These are phyloP conservation scores for Rhagologus leucostigma DNA, from an alignment of 2,113 vertebrate species.

Conservation along the genomic window DNA sequence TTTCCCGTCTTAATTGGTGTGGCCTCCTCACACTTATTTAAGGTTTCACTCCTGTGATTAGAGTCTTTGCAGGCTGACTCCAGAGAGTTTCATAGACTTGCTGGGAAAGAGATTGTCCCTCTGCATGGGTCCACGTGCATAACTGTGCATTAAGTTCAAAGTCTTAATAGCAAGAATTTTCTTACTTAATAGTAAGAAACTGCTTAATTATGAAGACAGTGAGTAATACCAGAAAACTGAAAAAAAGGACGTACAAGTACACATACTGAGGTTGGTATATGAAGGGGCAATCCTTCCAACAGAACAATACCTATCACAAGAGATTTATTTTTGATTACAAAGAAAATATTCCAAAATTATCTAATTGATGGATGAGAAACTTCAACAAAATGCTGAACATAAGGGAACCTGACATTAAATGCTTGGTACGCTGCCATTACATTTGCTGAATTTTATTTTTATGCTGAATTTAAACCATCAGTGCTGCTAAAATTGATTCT, in stretches of 20 bases:
- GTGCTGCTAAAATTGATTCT: constrained; percentile 57
- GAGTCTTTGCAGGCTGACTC: neutral
- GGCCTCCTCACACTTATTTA: constrained; percentile 38
- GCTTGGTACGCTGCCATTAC: constrained; percentile 64
- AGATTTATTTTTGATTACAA: constrained; percentile 51
- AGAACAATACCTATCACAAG: neutral
- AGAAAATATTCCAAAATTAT: constrained; percentile 53
- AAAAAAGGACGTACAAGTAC: neutral
- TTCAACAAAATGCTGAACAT: constrained; percentile 58
- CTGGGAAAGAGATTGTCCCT: constrained; percentile 11
- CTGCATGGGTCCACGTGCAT: neutral
- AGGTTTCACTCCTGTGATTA: neutral
- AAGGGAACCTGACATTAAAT: constrained; percentile 74
- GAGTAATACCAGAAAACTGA: neutral
- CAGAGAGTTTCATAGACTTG: neutral
- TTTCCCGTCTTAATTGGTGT: constrained; percentile 46
- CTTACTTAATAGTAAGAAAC: neutral
- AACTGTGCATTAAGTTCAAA: neutral
- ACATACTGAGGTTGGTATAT: neutral
- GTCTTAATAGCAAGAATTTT: neutral
- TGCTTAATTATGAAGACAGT: neutral
- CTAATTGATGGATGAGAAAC: constrained; percentile 47
- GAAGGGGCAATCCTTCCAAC: neutral
- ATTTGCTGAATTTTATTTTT: constrained; percentile 72
- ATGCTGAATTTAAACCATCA: constrained; percentile 55